phyloP scores from a whole-genome alignment of 1,140 invertebrate species.

The Parapsyche elsis region DNA sequence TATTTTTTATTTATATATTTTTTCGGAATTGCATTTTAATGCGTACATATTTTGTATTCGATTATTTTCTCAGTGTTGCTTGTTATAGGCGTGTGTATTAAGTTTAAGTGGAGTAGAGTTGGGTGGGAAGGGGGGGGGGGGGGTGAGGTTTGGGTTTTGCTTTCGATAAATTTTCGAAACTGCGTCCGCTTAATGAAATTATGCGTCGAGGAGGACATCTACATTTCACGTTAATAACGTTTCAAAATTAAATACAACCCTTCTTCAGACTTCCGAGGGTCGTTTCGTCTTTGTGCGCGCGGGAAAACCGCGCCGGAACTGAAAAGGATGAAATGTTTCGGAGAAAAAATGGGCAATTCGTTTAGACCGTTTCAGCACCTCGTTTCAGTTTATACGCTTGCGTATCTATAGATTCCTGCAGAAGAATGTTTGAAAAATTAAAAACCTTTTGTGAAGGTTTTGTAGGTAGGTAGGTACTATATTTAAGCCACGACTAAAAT shows the following conservation, averaged over 20 bases:
- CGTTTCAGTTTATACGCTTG: not conserved
- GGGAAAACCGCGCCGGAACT: conserved; percentile 5
- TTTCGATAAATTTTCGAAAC: conserved; percentile 43
- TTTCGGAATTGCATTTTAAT: conserved; percentile 16
- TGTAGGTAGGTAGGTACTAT: too few relatives aligned
- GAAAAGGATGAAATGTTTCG: conserved; percentile 17
- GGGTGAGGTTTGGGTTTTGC: not conserved
- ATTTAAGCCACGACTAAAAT: too few relatives aligned
- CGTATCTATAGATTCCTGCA: too few relatives aligned
- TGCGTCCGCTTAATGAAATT: conserved; percentile 49
- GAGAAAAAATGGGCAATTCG: conserved; percentile 5
- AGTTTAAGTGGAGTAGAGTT: too few relatives aligned
- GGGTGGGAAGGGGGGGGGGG: not conserved
- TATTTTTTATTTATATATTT: conserved; percentile 28
- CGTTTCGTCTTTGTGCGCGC: conserved; percentile 30
- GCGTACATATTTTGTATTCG: not conserved
- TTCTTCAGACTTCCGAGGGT: conserved; percentile 45
- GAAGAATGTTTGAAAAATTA: too few relatives aligned
- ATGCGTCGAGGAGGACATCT: conserved; percentile 38
- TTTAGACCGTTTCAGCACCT: conserved; percentile 3
- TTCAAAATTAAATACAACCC: conserved; percentile 52
- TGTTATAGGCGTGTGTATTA: not conserved
- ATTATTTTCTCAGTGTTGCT: not conserved
- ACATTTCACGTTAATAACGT: conserved; percentile 50
- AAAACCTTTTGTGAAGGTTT: too few relatives aligned